Percentiles rank a stretch among this genome's conserved stretches.
Evolutionary conservation across 1,140 invertebrate species (phyloP).

Genomic region (Drosophila arawakana): DNA sequence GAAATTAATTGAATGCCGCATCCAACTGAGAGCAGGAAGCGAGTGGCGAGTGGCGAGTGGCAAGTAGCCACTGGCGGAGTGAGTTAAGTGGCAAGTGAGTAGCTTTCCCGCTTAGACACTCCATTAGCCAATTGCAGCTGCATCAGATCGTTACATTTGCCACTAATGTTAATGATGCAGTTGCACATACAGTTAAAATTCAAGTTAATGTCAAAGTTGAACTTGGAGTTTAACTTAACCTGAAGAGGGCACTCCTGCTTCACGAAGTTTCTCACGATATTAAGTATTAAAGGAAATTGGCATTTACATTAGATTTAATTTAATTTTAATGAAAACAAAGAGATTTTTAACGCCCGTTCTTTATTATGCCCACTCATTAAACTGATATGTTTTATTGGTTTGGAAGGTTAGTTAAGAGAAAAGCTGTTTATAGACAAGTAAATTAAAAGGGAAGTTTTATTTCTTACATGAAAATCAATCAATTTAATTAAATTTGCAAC

Average conservation of each 20-base stretch:
- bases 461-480: too few relatives aligned
- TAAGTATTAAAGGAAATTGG: too few relatives aligned
- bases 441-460: too few relatives aligned
- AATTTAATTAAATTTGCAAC: too few relatives aligned
- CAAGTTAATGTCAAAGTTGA: background rate
- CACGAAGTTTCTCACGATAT: background rate
- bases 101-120: conserved; percentile 49
- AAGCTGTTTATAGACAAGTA: too few relatives aligned
- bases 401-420: background rate
- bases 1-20: conserved; percentile 36
- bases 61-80: background rate
- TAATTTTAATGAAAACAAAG: too few relatives aligned
- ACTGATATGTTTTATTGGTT: background rate
- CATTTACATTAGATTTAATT: too few relatives aligned
- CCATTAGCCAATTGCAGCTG: conserved; percentile 40
- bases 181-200: conserved; percentile 7
- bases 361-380: too few relatives aligned
- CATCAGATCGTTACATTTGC: conserved; percentile 19
- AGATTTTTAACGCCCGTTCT: too few relatives aligned
- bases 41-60: background rate
- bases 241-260: background rate
- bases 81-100: conserved; percentile 18
- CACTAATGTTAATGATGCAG: conserved; percentile 17
- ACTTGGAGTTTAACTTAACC: background rate
- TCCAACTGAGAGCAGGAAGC: background rate